Conservation (phyloP, 1,140 invertebrate genomes). For the Brachionus rubens region DNA sequence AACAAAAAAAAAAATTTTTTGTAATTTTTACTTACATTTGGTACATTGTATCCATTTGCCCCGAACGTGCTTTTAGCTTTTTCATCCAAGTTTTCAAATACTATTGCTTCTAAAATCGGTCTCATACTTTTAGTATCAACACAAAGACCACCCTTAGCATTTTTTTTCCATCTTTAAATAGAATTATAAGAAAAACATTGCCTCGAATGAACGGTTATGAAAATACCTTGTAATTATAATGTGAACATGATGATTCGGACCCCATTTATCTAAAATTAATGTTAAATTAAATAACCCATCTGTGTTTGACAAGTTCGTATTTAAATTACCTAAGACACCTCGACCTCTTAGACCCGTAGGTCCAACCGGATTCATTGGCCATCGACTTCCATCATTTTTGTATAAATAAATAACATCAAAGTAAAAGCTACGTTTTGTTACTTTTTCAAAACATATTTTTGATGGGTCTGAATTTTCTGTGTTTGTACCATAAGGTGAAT, state of each 20-base stretch:
- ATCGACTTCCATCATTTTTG: not conserved
- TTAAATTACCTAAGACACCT: conserved; percentile 68
- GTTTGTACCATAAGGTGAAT: not conserved
- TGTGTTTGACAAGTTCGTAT: no score
- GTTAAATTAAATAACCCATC: not conserved
- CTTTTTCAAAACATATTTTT: not conserved
- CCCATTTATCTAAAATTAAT: not conserved
- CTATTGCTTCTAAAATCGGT: not conserved
- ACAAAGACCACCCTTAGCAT: not conserved
- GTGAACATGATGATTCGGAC: not conserved
- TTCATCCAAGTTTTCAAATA: not conserved
- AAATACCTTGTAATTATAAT: not conserved
- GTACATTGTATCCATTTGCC: not conserved
- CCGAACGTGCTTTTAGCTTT: not conserved
- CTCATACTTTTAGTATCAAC: not conserved
- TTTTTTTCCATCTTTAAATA: conserved; percentile 9
- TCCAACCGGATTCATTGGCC: conserved; percentile 68
- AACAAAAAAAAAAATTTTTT: not conserved
- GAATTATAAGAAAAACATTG: no score
- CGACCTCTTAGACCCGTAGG: conserved; percentile 67
- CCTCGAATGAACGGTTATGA: not conserved
- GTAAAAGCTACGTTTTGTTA: not conserved
- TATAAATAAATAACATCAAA: not conserved
- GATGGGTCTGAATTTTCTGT: not conserved
- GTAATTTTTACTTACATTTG: not conserved